Evolutionary conservation across 37 sponge, comb jelly and placozoan genomes (phyloP).

Genomic region (Hormiphora californensis): DNA sequence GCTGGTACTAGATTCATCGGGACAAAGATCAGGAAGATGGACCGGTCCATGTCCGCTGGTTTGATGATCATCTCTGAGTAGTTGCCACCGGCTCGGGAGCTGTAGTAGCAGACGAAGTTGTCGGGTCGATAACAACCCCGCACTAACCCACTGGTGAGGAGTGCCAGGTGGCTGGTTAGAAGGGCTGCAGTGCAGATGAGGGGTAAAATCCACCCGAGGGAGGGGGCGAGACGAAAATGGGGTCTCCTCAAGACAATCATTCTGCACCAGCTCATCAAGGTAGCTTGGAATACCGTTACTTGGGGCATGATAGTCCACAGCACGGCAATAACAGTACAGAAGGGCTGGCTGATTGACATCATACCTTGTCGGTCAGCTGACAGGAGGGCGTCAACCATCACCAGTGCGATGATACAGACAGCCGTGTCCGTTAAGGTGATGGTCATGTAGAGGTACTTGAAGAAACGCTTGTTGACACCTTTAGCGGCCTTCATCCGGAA

Average conservation of each 20-base stretch:
- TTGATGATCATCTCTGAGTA: too few relatives aligned
- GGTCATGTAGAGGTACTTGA: constrained; percentile 35
- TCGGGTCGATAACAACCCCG: not conserved
- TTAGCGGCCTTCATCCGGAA: too few relatives aligned
- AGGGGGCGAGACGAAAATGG: too few relatives aligned
- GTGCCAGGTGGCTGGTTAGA: not conserved
- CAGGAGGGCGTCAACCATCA: not conserved
- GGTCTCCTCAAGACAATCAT: too few relatives aligned
- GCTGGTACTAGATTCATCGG: constrained; percentile 39
- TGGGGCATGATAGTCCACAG: constrained; percentile 20
- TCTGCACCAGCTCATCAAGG: not conserved
- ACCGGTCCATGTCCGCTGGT: too few relatives aligned
- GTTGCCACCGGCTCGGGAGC: too few relatives aligned
- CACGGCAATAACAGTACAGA: not conserved
- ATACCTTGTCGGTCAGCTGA: not conserved
- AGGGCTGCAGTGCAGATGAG: too few relatives aligned
- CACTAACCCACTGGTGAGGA: not conserved
- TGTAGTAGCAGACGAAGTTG: not conserved
- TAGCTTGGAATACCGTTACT: constrained; percentile 16
- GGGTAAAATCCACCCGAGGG: too few relatives aligned
- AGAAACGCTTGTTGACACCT: too few relatives aligned
- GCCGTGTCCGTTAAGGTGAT: not conserved
- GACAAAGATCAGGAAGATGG: not conserved
- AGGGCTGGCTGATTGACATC: not conserved
- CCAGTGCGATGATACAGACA: not conserved